A percentile compares a stretch with the other conserved stretches of the same genome.
Evolutionary conservation across 2,888 invertebrate genomes (phyloP).

Genomic region (Morpho helenor): DNA sequence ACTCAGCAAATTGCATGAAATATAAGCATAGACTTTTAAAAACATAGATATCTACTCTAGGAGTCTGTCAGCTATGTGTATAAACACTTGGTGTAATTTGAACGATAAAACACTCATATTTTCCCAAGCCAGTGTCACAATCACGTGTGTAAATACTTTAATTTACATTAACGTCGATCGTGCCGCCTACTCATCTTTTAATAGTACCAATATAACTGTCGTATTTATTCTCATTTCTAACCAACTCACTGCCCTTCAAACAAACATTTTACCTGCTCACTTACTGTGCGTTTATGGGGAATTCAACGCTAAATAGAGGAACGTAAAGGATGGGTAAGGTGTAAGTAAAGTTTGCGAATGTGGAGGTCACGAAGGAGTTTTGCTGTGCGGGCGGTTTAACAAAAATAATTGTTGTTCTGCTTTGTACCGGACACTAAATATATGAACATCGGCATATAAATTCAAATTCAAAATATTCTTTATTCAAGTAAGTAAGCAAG

Average conservation of each 20-base stretch:
- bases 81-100: neutral
- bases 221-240: slow-evolving; percentile 27
- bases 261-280: neutral
- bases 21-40: too few species aligned
- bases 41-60: too few species aligned
- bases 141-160: slow-evolving; percentile 14
- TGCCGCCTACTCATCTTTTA: slow-evolving; percentile 29
- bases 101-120: neutral
- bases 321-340: neutral
- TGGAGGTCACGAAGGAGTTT: slow-evolving; percentile 6
- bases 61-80: neutral
- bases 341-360: neutral
- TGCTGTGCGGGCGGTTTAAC: slow-evolving; percentile 5
- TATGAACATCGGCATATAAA: neutral
- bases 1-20: too few species aligned
- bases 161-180: slow-evolving; percentile 13
- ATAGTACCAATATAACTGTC: slow-evolving; percentile 26
- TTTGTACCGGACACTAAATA: slow-evolving; percentile 1
- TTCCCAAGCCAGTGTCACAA: neutral
- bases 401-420: slow-evolving; percentile 12
- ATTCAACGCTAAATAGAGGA: neutral
- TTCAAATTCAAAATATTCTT: too few species aligned
- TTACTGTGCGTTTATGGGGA: neutral
- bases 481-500: too few species aligned
- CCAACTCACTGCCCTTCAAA: slow-evolving; percentile 22